These are phyloP conservation scores for Podarcis raffonei DNA, from an alignment of 2,113 vertebrate genomes.

Conservation along the genomic window DNA sequence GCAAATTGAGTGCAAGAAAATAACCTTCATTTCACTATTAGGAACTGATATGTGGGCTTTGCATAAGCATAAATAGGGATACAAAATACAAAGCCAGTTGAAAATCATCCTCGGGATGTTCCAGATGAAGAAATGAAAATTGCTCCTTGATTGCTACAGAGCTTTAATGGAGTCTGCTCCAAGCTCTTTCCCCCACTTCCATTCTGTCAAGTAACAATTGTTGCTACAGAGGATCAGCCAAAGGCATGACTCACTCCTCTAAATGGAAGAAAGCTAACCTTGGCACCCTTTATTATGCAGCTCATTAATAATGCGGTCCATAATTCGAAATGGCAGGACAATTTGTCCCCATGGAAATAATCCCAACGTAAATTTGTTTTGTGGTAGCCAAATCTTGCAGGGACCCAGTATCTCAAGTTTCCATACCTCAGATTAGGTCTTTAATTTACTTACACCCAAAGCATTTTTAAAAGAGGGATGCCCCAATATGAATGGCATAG, in stretches of 20 bases:
- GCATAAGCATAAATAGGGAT: background rate
- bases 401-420: constrained; percentile 16
- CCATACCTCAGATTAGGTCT: constrained; percentile 23
- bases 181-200: background rate
- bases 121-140: constrained; percentile 20
- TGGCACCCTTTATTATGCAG: constrained; percentile 8
- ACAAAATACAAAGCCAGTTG: background rate
- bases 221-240: background rate
- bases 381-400: background rate
- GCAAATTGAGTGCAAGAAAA: background rate
- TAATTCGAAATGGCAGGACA: constrained; percentile 28
- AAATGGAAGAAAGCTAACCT: constrained; percentile 29
- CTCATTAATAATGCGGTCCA: constrained; percentile 36
- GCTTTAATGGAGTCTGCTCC: background rate
- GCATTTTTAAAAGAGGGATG: background rate
- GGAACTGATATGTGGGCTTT: background rate
- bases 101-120: background rate
- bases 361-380: constrained; percentile 18
- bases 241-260: constrained; percentile 8
- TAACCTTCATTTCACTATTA: background rate
- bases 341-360: constrained; percentile 1
- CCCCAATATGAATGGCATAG: background rate
- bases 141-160: background rate
- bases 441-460: constrained; percentile 25
- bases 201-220: background rate